Evolutionary conservation across 1,140 invertebrate genomes (phyloP).

Genomic region (Oscheius sp.): DNA sequence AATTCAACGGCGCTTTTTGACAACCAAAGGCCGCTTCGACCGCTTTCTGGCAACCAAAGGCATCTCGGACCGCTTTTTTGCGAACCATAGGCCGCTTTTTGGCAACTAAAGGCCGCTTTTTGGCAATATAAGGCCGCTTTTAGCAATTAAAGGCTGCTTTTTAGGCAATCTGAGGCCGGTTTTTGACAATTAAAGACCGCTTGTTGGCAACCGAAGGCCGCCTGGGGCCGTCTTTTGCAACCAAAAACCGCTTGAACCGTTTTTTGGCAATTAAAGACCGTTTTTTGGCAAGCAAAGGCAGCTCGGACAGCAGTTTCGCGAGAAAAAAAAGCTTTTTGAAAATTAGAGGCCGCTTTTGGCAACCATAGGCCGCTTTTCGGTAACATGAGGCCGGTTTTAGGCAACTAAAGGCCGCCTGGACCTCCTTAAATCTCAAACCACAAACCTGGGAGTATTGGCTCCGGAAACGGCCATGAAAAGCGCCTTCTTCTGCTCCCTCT

Average conservation of each 20-base stretch:
- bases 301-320: neutral
- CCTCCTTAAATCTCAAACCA: neutral
- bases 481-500: slow-evolving; percentile 39
- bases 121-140: neutral
- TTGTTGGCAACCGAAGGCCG: neutral
- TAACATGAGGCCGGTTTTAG: neutral
- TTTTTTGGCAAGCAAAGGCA: neutral
- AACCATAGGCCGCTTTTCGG: neutral
- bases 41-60: neutral
- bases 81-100: no score
- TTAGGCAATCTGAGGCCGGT: neutral
- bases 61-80: neutral
- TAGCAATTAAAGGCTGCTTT: neutral
- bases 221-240: neutral
- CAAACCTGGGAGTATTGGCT: slow-evolving; percentile 2
- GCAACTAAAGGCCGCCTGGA: neutral
- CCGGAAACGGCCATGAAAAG: slow-evolving; percentile 21
- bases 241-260: no score
- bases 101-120: neutral
- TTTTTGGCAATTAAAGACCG: neutral
- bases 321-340: no score
- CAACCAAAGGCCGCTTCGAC: neutral
- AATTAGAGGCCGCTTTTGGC: neutral
- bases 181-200: neutral
- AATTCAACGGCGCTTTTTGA: neutral